A percentile compares a stretch with the other conserved stretches of the same genome.
These are phyloP conservation scores for Drosophila nigricruria DNA, from an alignment of 2,888 invertebrate genomes.

Conservation along the genomic window DNA sequence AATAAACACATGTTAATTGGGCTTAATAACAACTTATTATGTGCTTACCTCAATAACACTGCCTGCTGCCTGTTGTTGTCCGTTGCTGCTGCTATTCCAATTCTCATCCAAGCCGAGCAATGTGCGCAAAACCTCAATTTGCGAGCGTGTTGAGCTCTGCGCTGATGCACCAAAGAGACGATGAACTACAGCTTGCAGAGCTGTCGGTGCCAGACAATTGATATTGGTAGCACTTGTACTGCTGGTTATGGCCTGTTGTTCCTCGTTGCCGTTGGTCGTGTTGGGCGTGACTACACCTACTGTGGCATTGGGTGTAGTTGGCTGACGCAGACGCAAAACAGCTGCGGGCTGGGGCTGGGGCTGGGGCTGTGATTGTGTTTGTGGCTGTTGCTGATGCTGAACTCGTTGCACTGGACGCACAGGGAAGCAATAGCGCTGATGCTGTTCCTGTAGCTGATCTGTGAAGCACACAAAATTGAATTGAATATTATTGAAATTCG, in stretches of 20 bases:
- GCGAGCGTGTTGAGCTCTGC: constrained; percentile 48
- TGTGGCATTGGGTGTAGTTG: constrained; percentile 81
- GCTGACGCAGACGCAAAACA: constrained; percentile 59
- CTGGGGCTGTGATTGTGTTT: constrained; percentile 26
- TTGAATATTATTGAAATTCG: constrained; percentile 15
- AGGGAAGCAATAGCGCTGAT: constrained; percentile 84
- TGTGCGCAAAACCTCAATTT: constrained; percentile 62
- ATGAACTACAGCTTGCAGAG: constrained; percentile 54
- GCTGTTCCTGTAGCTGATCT: constrained; percentile 82
- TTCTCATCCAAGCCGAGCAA: constrained; percentile 71
- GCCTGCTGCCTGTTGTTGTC: constrained; percentile 33
- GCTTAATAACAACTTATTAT: too few species aligned
- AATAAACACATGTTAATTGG: not conserved
- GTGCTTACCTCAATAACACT: constrained; percentile 36
- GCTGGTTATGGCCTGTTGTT: constrained; percentile 38
- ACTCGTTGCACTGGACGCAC: constrained; percentile 84
- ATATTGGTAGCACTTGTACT: constrained; percentile 15
- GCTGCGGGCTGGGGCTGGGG: constrained; percentile 30
- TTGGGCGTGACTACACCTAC: constrained; percentile 80
- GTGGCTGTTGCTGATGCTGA: constrained; percentile 60
- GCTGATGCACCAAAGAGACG: constrained; percentile 49
- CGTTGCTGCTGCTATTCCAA: constrained; percentile 52
- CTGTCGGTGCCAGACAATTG: constrained; percentile 21
- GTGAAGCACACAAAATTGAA: constrained; percentile 28
- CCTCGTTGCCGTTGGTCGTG: constrained; percentile 69